phyloP scores from a whole-genome alignment of 2,888 invertebrate genomes.

The Chaetoderma sp. region DNA sequence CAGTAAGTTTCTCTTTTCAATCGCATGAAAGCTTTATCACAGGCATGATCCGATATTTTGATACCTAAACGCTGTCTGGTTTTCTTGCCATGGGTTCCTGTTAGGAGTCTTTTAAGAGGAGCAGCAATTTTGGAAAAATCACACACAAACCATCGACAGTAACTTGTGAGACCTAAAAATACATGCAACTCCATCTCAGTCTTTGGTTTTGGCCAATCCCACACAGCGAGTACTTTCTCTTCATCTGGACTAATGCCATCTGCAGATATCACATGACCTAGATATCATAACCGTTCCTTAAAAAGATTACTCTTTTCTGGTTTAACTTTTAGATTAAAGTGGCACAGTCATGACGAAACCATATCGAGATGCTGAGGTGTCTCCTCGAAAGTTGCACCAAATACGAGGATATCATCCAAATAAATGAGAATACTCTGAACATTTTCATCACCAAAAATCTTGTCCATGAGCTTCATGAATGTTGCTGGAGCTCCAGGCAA shows the following conservation, averaged over 20 bases:
- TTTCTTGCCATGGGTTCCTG: not conserved
- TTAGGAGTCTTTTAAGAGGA: conserved; percentile 26
- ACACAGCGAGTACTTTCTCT: not conserved
- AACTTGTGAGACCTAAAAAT: conserved; percentile 32
- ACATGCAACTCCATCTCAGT: no score
- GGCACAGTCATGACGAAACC: conserved; percentile 20
- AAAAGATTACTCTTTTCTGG: no score
- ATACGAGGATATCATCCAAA: conserved; percentile 41
- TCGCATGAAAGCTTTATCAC: conserved; percentile 1
- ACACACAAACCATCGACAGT: conserved; percentile 28
- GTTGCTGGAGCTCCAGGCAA: conserved; percentile 38
- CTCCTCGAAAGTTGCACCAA: conserved; percentile 17
- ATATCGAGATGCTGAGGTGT: conserved; percentile 17
- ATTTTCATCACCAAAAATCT: conserved; percentile 32
- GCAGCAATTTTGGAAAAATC: conserved; percentile 25
- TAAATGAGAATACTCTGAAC: conserved; percentile 36
- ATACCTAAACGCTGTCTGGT: not conserved
- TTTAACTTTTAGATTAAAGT: no score
- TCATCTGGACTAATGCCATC: not conserved
- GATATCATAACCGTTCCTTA: conserved; percentile 14
- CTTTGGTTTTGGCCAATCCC: conserved; percentile 1
- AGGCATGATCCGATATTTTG: not conserved
- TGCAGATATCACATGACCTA: conserved; percentile 28
- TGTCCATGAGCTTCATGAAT: conserved; percentile 39
- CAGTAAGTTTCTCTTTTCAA: conserved; percentile 1